Base-by-base conservation (phyloP, 2,113 vertebrate genomes). In the Pomatorhinus ruficollis region DNA sequence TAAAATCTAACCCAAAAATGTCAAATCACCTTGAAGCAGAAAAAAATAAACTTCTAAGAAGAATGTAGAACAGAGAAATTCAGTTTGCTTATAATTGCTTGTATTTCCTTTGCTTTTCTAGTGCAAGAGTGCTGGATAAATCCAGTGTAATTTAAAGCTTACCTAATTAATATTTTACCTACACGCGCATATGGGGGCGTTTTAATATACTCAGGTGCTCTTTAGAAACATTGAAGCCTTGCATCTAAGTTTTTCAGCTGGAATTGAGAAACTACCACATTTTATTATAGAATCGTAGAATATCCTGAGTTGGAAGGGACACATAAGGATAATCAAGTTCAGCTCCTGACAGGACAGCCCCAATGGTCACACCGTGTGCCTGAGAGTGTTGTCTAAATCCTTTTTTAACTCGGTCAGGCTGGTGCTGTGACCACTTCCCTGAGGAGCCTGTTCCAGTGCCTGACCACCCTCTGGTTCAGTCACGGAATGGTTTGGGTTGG, bases 1-100 rank as follows among this genome's bases (percentile, higher is more conserved):
- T 92, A 78, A 94, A 83, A 23, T 31, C 52, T 97, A 96, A 97
- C 95, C 95, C 83, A 91, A 96, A 97, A 97, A 93, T 50, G 90
- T 97, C 96, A 96, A 78, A 88, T 83, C 80, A 72, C 57, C 71
- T 82, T 86, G 87, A 93, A 95, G 50, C 1, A 19, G 45, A 52
- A 92, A 95, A 95, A 95, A 96, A 75, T 80, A 88, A 40, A 49
- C 70, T 92, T 93, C 83, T 91, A 65, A 95, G 77, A 91, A 78
- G 56, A 92, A 87, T 3, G 2, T 33, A 91, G 63, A 82, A 71
- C 37, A 63, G 80, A 85, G 44, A 21, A 63, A 65, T 88, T 89
- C 47, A 31, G 33, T 77, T 97, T 91, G 16, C 47, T 47, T 83
- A 27, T 91, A 94, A 93, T 95, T 95, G 70, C 71, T 81, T 93